These are phyloP conservation scores for Lepisosteus oculatus DNA, from an alignment of 2,113 vertebrate genomes.

Conservation along the genomic window DNA sequence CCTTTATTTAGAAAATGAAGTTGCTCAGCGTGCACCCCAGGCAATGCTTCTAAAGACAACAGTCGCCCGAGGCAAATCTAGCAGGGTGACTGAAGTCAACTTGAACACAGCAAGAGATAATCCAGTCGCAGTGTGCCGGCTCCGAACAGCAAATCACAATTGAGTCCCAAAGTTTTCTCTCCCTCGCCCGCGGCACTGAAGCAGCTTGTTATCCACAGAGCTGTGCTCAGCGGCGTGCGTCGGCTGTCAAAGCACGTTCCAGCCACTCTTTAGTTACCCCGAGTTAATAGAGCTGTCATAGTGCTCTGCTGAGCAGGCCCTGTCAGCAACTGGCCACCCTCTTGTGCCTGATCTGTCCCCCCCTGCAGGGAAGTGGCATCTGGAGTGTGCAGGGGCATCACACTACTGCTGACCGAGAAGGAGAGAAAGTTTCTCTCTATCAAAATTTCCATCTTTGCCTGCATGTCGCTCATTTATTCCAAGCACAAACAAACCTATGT, in stretches of 20 bases:
- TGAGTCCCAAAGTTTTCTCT: neutral
- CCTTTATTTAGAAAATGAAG: no score
- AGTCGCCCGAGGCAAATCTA: neutral
- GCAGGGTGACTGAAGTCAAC: neutral
- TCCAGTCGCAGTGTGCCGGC: neutral
- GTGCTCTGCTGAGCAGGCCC: neutral
- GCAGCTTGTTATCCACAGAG: constrained; percentile 10
- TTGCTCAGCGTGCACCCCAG: neutral
- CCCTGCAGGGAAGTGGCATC: neutral
- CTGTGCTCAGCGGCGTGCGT: constrained; percentile 9
- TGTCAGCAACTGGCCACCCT: neutral
- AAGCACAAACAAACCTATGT: no score
- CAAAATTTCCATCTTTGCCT: no score
- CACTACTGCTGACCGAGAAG: no score
- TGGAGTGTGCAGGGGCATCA: no score
- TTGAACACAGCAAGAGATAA: neutral
- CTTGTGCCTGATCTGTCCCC: neutral
- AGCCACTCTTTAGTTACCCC: constrained; percentile 13
- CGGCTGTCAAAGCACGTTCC: constrained; percentile 2
- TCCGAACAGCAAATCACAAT: neutral
- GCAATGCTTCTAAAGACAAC: neutral
- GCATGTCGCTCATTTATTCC: no score
- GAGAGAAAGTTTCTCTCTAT: no score
- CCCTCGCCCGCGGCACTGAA: neutral
- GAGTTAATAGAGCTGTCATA: constrained; percentile 4